Evolutionary conservation across 64 coral and sea anemone genomes (phyloP), one percentile per base, ranked within the genome.

Genomic region (Actinia tenebrosa): DNA sequence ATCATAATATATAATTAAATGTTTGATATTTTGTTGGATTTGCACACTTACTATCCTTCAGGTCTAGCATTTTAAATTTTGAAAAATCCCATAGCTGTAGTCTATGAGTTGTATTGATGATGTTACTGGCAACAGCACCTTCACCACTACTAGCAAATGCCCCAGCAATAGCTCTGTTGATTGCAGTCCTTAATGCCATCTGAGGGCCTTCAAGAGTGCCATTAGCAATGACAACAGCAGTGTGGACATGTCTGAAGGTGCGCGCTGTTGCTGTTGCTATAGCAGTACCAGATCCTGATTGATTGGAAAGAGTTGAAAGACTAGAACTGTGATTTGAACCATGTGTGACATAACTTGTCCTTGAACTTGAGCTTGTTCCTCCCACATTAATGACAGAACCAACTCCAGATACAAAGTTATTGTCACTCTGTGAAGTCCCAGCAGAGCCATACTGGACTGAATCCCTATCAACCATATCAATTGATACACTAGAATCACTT

Each of bases 121-220:
- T 96, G 23, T 96, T 96, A 93, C 94, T 96, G 0, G 94, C 94
- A 7, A 96, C 94, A 14, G 94, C 94, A 75, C 91, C 94, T 82
- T 96, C 94, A 16, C 94, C 94, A 45, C 94, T 93, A 2, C 94
- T 91, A 17, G 94, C 94, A 88, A 96, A 96, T 45, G 94, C 94
- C 1, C 94, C 94, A 8, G 94, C 94, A 23, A 96, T 96, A 56
- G 94, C 94, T 2, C 94, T 79, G 20, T 96, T 96, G 52, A 96
- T 96, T 53, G 94, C 94, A 20, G 88, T 93, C 69, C 88, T 93
- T 50, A 96, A 72, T 18, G 94, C 94, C 71, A 96, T 37, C 82
- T 93, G 94, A 44, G 94, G 94, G 2, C 94, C 94, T 26, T 91
- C 94, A 54, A 86, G 83, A 18, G 88, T 87, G 8, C 91, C 91